Evolutionary conservation across 92 coral and sea anemone genomes (phyloP).

Genomic region (Paramuricea clavata): DNA sequence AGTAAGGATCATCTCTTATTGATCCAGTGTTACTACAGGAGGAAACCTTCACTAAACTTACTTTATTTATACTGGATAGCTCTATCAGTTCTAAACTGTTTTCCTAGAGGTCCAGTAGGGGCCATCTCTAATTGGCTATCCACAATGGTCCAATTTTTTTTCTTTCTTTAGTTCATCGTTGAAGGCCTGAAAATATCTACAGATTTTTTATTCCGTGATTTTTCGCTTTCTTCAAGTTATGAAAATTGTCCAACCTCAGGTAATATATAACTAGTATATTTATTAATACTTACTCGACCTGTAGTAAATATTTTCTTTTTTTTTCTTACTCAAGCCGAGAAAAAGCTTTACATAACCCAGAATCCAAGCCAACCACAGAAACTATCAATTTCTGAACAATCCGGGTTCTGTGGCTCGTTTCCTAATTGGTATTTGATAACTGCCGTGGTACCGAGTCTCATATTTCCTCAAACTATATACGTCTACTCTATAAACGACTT

Average conservation of each 20-base stretch:
- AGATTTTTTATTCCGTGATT: conserved; percentile 23
- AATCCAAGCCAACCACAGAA: conserved; percentile 9
- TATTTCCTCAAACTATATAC: conserved; percentile 13
- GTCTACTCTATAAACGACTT: background rate
- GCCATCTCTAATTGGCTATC: no score
- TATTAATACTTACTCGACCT: no score
- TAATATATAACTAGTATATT: background rate
- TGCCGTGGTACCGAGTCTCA: background rate
- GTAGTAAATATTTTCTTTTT: no score
- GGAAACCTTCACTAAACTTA: no score
- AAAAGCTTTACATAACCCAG: conserved; percentile 14
- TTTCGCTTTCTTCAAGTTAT: background rate
- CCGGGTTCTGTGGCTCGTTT: conserved; percentile 17
- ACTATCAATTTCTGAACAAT: background rate
- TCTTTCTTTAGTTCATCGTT: conserved; percentile 7
- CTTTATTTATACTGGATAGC: no score
- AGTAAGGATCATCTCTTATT: no score
- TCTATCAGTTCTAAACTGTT: no score
- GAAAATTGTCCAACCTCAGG: conserved; percentile 9
- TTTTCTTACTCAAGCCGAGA: conserved; percentile 9
- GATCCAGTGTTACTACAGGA: no score
- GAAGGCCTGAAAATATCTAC: conserved; percentile 7
- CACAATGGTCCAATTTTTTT: no score
- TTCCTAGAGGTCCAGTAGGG: no score
- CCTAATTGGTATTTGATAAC: conserved; percentile 24